Evolutionary conservation across 2,797 vertebrate genomes (phyloP).

Genomic region (Ispidina picta): DNA sequence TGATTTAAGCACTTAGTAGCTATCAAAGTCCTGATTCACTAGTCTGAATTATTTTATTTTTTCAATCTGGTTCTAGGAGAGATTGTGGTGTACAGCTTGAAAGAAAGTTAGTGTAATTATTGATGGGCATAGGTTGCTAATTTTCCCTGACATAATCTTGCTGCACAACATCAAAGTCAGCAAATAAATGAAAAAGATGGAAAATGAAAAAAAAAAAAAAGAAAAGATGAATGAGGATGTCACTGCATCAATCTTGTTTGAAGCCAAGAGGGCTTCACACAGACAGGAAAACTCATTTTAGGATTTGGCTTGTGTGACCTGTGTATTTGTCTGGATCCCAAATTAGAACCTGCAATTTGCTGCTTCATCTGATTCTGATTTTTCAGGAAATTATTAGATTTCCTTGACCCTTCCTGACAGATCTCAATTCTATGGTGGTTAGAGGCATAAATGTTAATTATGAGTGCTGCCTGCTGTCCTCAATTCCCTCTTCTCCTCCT

Average conservation of each 20-base stretch:
- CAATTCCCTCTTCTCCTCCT: background rate
- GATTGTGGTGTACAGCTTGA: background rate
- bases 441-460: constrained; percentile 37
- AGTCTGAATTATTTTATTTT: background rate
- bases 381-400: background rate
- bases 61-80: background rate
- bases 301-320: background rate
- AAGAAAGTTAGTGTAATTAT: constrained; percentile 6
- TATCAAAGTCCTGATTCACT: background rate
- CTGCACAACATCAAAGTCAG: constrained; percentile 30
- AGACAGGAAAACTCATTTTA: constrained; percentile 5
- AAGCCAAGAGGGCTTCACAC: background rate
- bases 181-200: background rate
- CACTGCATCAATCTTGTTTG: constrained; percentile 9
- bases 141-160: constrained; percentile 27
- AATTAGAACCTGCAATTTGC: background rate
- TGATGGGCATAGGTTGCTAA: background rate
- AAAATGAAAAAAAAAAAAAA: background rate
- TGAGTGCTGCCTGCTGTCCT: background rate
- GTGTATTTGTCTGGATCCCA: background rate
- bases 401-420: constrained; percentile 11
- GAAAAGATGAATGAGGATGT: constrained; percentile 4
- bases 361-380: constrained; percentile 14
- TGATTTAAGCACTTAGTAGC: background rate
- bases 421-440: constrained; percentile 16